Percentiles rank a stretch among this genome's conserved stretches.
Conservation (phyloP, 1,140 invertebrate genomes). For the Caenorhabditis inopinata region DNA sequence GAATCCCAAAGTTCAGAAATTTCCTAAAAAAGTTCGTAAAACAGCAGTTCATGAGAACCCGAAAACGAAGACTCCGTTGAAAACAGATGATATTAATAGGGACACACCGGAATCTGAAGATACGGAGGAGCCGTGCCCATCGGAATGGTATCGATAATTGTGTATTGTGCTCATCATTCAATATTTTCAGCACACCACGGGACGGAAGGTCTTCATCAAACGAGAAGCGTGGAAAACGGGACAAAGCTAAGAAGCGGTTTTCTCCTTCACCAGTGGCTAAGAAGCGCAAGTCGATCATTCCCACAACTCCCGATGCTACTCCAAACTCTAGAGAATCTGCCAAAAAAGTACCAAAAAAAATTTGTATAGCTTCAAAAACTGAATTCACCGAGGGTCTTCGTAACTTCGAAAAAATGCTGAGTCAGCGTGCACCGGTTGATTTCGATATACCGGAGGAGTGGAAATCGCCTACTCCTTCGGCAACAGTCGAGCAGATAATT, state of each 20-base stretch:
- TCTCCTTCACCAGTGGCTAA: not conserved
- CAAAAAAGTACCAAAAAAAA: not conserved
- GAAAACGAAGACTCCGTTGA: too few species aligned
- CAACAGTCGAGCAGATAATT: not conserved
- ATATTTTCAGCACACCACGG: not conserved
- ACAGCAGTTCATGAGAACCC: too few species aligned
- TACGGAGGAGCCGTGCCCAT: too few species aligned
- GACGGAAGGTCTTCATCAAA: not conserved
- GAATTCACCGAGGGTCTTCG: not conserved
- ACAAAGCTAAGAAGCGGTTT: constrained; percentile 6
- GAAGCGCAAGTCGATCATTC: not conserved
- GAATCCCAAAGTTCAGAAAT: too few species aligned
- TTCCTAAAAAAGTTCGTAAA: too few species aligned
- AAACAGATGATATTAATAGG: too few species aligned
- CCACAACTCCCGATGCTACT: not conserved
- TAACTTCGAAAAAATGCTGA: not conserved
- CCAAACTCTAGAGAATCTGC: not conserved
- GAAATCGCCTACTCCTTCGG: not conserved
- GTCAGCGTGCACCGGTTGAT: not conserved
- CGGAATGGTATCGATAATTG: not conserved
- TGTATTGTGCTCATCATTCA: too few species aligned
- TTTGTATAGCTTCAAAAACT: not conserved
- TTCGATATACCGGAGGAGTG: constrained; percentile 10
- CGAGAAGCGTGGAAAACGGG: not conserved
- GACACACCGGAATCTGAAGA: too few species aligned